phyloP scores from a whole-genome alignment of 2,113 vertebrate genomes.

The Odontophorus gujanensis region DNA sequence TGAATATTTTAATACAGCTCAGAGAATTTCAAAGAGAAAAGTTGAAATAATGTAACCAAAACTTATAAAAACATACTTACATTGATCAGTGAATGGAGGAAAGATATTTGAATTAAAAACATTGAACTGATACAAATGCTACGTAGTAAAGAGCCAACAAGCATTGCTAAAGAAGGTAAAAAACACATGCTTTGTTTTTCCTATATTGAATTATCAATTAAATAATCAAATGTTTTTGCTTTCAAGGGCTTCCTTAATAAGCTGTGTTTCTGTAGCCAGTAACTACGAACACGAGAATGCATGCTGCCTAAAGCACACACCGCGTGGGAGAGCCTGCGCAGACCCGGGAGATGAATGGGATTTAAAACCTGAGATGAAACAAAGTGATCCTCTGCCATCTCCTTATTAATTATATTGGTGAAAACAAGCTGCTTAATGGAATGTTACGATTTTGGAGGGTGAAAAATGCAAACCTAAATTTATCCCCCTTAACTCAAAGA shows the following conservation, averaged over 20 bases:
- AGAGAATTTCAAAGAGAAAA: neutral
- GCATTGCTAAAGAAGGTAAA: neutral
- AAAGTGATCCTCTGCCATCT: neutral
- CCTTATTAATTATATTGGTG: slow-evolving; percentile 6
- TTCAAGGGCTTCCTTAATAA: neutral
- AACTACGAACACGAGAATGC: neutral
- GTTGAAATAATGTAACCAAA: neutral
- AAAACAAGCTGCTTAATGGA: neutral
- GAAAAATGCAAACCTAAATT: neutral
- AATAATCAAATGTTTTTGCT: neutral
- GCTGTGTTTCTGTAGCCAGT: neutral
- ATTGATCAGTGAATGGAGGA: neutral
- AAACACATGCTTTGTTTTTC: neutral
- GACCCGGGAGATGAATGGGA: neutral
- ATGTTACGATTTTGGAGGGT: neutral
- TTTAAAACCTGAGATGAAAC: slow-evolving; percentile 8
- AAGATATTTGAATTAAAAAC: neutral
- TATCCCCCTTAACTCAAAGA: neutral
- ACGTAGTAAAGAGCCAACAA: neutral
- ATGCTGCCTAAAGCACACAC: neutral
- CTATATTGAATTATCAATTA: neutral
- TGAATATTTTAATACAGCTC: neutral
- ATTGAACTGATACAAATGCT: neutral
- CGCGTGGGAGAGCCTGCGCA: neutral
- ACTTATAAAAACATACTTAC: neutral